Percentiles rank a stretch among this genome's conserved stretches.
These are phyloP conservation scores for Andricus grossulariae DNA, from an alignment of 1,140 invertebrate species.

Conservation along the genomic window DNA sequence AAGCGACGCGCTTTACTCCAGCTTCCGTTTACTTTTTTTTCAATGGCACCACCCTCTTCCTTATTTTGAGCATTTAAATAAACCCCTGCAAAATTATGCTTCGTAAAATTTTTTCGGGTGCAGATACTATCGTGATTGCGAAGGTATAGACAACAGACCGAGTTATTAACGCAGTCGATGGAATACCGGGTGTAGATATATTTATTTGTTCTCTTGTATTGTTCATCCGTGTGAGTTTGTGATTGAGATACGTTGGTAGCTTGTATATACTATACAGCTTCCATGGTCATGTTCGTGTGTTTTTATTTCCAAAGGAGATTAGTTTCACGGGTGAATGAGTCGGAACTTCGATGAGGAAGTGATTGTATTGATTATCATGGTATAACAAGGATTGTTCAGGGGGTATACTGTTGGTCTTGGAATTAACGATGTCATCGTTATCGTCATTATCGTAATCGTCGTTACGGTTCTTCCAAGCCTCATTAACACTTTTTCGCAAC, in stretches of 20 bases:
- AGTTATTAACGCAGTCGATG: conserved; percentile 20
- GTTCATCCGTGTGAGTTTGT: neutral
- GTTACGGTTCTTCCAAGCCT: neutral
- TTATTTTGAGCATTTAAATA: neutral
- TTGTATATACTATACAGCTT: conserved; percentile 1
- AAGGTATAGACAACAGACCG: neutral
- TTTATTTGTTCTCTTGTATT: neutral
- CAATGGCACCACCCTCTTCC: neutral
- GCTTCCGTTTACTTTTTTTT: conserved; percentile 11
- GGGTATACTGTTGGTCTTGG: neutral
- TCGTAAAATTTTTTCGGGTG: neutral
- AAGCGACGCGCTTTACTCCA: neutral
- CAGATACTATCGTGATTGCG: conserved; percentile 26
- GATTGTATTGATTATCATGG: conserved; percentile 17
- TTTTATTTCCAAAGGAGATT: conserved; percentile 9
- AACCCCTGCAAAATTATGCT: neutral
- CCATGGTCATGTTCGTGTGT: neutral
- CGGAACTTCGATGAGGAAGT: neutral
- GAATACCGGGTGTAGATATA: neutral
- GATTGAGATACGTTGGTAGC: neutral
- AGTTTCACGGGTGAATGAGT: conserved; percentile 3
- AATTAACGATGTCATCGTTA: neutral
- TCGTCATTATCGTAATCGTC: neutral
- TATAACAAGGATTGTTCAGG: neutral
- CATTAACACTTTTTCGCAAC: too few relatives aligned